These are phyloP conservation scores for Nansenia antarctica DNA, from an alignment of 2,113 vertebrate species.

Conservation along the genomic window DNA sequence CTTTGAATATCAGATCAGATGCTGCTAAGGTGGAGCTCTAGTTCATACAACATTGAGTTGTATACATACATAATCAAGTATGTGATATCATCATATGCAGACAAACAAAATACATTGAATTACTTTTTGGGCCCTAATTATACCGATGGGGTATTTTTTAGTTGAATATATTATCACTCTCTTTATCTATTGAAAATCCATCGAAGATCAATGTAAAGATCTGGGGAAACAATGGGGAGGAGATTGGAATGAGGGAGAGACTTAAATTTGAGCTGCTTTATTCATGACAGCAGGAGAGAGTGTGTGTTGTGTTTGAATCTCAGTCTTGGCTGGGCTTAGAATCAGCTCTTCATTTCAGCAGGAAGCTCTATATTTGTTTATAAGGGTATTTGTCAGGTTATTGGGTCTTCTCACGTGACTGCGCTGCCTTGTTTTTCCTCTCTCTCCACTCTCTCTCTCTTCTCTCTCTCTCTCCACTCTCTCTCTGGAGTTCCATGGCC, in stretches of 20 bases:
- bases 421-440: constrained; percentile 3
- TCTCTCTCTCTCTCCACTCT: constrained; percentile 9
- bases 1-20: constrained; percentile 60
- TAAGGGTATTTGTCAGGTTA: constrained; percentile 65
- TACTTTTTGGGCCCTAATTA: constrained; percentile 25
- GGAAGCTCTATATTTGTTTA: constrained; percentile 63
- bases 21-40: constrained; percentile 49
- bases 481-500: constrained; percentile 61
- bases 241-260: constrained; percentile 26
- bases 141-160: constrained; percentile 43
- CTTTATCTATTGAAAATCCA: constrained; percentile 52
- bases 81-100: constrained; percentile 39
- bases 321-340: constrained; percentile 74
- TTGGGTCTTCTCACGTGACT: constrained; percentile 58
- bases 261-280: constrained; percentile 73
- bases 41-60: constrained; percentile 29
- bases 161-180: constrained; percentile 37
- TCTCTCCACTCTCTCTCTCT: not conserved
- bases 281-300: constrained; percentile 62
- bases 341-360: constrained; percentile 72
- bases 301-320: constrained; percentile 61
- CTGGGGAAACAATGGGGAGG: constrained; percentile 48
- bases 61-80: constrained; percentile 30
- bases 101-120: not conserved
- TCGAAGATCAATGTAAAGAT: constrained; percentile 62